phyloP scores from a whole-genome alignment of 2,113 vertebrate genomes.

The Tretioscincus oriximinensis region DNA sequence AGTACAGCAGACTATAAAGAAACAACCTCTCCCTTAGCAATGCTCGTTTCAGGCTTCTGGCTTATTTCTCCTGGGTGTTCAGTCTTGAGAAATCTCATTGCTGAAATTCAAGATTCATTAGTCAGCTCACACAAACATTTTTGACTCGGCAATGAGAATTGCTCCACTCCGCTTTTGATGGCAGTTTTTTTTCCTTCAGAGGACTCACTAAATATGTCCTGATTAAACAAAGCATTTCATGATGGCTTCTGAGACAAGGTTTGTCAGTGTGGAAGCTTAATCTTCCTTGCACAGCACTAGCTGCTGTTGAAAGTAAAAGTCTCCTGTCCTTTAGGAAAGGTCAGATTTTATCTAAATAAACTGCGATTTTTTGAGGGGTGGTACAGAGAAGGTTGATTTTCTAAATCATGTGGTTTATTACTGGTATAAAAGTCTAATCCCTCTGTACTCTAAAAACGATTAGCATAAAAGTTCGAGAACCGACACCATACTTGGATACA shows the following conservation, averaged over 20 bases:
- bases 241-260: conserved; percentile 46
- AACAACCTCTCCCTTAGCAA: background rate
- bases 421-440: conserved; percentile 19
- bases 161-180: conserved; percentile 21
- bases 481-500: background rate
- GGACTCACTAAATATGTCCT: conserved; percentile 46
- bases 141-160: background rate
- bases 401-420: conserved; percentile 21
- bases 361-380: conserved; percentile 35
- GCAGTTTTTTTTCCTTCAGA: conserved; percentile 32
- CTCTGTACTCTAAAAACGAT: conserved; percentile 31
- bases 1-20: rapidly evolving
- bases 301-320: conserved; percentile 43
- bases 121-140: conserved; percentile 13
- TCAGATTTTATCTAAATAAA: conserved; percentile 38
- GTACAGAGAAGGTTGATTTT: conserved; percentile 21
- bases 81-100: background rate
- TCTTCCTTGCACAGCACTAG: conserved; percentile 31
- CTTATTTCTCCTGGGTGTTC: conserved; percentile 10
- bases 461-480: conserved; percentile 4
- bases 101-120: rapidly evolving
- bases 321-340: conserved; percentile 29
- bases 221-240: conserved; percentile 37
- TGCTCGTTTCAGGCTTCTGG: background rate
- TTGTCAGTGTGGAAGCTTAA: conserved; percentile 46